Evolutionary conservation across 2,797 vertebrate species (phyloP).

Genomic region (Clarias pachynema): DNA sequence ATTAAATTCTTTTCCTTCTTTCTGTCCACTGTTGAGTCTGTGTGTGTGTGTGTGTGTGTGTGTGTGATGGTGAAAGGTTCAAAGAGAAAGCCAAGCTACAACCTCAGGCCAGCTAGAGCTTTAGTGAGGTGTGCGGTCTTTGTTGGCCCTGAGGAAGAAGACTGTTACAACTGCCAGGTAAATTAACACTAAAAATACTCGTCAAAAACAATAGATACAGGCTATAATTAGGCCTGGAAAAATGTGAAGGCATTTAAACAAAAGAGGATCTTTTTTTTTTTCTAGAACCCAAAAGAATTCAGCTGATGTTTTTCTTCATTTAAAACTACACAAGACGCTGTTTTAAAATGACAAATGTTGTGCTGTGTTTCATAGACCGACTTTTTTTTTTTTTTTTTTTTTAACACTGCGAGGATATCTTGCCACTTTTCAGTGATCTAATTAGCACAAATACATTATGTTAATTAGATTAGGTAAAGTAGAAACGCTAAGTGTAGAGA

Average conservation of each 20-base stretch:
- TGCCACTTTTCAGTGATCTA: not conserved
- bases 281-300: not conserved
- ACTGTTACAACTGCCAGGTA: constrained; percentile 29
- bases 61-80: constrained; percentile 81
- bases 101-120: constrained; percentile 46
- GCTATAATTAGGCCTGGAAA: not conserved
- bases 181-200: constrained; percentile 19
- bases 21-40: constrained; percentile 67
- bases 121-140: constrained; percentile 43
- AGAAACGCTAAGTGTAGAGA: not conserved
- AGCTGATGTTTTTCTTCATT: not conserved
- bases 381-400: not conserved
- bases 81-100: constrained; percentile 76
- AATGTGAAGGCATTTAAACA: constrained; percentile 1
- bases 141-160: constrained; percentile 30
- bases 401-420: not conserved
- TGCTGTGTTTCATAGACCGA: not conserved
- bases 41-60: constrained; percentile 59
- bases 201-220: not conserved
- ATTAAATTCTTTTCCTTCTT: constrained; percentile 84
- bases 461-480: not conserved
- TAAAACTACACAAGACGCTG: not conserved
- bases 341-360: not conserved
- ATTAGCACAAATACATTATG: not conserved
- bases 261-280: not conserved